Percentiles rank a stretch among this genome's conserved stretches.
phyloP scores from a whole-genome alignment of 2,888 invertebrate genomes.

The Zygaena filipendulae region DNA sequence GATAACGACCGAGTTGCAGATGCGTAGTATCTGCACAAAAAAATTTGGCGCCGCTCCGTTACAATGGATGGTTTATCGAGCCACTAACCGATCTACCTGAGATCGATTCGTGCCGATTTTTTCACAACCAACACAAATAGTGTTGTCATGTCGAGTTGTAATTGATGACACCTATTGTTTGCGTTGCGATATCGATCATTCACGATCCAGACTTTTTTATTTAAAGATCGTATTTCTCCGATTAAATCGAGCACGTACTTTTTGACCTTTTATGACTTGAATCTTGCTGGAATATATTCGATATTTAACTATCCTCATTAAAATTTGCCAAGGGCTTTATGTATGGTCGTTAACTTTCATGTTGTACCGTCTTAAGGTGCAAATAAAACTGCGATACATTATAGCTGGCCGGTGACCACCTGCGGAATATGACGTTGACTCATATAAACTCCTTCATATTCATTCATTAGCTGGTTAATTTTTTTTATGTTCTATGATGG shows the following conservation, averaged over 20 bases:
- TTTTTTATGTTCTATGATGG: too few relatives aligned
- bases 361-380: too few relatives aligned
- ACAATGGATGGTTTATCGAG: constrained; percentile 46
- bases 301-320: constrained; percentile 1
- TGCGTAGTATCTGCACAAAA: too few relatives aligned
- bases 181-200: constrained; percentile 32
- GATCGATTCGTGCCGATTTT: constrained; percentile 37
- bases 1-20: too few relatives aligned
- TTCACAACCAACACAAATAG: constrained; percentile 23
- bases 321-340: too few relatives aligned
- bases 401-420: constrained; percentile 41
- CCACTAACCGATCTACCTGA: constrained; percentile 52
- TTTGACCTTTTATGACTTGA: constrained; percentile 20
- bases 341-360: too few relatives aligned
- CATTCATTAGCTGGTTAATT: too few relatives aligned
- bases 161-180: constrained; percentile 50
- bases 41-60: constrained; percentile 21
- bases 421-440: constrained; percentile 62
- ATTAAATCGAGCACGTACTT: constrained; percentile 13
- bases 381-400: constrained; percentile 53
- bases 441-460: too few relatives aligned
- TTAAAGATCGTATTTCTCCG: too few relatives aligned
- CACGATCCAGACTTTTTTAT: too few relatives aligned
- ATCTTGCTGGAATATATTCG: constrained; percentile 21
- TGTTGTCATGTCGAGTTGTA: constrained; percentile 32